Percentiles rank a stretch among this genome's conserved stretches.
Evolutionary conservation across 2,797 vertebrate genomes (phyloP).

Genomic region (Hemibagrus guttatus): DNA sequence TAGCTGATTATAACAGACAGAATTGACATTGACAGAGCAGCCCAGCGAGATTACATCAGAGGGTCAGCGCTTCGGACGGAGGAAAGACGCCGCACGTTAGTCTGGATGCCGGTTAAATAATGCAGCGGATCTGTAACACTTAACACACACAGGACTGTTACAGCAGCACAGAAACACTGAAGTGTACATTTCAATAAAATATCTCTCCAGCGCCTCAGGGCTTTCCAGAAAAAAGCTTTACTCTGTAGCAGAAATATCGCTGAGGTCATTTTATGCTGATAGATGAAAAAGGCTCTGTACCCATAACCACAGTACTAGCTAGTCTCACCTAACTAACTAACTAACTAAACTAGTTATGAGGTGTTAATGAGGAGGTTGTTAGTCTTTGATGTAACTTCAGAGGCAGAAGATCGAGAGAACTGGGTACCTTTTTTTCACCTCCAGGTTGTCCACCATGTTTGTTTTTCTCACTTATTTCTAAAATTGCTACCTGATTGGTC

Average conservation of each 20-base stretch:
- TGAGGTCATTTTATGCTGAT: not conserved
- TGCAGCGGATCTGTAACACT: conserved; percentile 11
- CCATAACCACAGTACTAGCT: not conserved
- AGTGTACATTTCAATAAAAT: not conserved
- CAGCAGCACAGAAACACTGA: not conserved
- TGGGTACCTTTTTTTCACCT: not conserved
- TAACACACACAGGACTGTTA: not conserved
- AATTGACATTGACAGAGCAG: conserved; percentile 48
- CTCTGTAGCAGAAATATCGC: not conserved
- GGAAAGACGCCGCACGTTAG: conserved; percentile 18
- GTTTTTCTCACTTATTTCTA: not conserved
- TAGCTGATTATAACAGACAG: conserved; percentile 69
- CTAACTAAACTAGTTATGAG: not conserved
- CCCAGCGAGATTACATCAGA: conserved; percentile 22
- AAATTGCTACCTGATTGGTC: not conserved
- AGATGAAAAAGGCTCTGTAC: no score
- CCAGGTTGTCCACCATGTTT: not conserved
- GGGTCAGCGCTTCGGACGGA: conserved; percentile 23
- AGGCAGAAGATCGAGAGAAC: not conserved
- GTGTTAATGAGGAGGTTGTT: not conserved
- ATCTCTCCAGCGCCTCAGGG: not conserved
- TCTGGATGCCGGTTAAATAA: conserved; percentile 24
- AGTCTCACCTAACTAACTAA: not conserved
- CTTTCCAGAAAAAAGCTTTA: not conserved
- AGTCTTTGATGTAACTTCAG: not conserved